Evolutionary conservation across 2,797 vertebrate genomes (phyloP), one percentile per base, ranked within the genome.

Genomic region (Rhinoraja longicauda): DNA sequence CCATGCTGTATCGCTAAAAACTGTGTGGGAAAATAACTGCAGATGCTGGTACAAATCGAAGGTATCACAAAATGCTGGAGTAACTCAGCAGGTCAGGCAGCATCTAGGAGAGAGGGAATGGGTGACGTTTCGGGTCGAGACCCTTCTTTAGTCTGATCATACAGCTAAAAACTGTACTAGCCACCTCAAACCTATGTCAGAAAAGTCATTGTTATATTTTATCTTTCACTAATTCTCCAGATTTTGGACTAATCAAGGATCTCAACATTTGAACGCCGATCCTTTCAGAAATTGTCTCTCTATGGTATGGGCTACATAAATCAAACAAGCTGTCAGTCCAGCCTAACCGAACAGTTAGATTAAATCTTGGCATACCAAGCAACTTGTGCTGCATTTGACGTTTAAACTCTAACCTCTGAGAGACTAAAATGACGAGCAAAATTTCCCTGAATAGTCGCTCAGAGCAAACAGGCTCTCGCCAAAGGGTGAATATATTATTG

Each of bases 341-440:
- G 53, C n/a, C 4, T n/a, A 26, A 59, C 24, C 5, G 24, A 84
- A 84, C 3, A 53, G 10, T 82, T 9, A 53, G 39, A 53, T 82
- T 39, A 82, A 82, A 82, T 82, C 79, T 29, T 84, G 81, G 26
- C 81, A n/a, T 39, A 24, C 39, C 24, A 82, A 82, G 45, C 59
- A 84, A 62, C 9, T 84, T 1, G 53, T 62, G 59, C 53, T 26
- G 26, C 24, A 82, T 24, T 29, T 82, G 0, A 2, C 26, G 79
- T 29, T 82, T 53, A 57, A 82, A 53, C 15, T 84, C 81, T 84
- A 59, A 84, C 81, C 81, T 84, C 53, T 4, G 4, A 29, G 26
- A 59, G 81, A 84, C 84, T 84, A 84, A 84, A 84, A 62, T 84
- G 81, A 62, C 29, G 26, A 84, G 53, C 81, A 84, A 84, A 26